Base-by-base conservation (phyloP, 2,113 vertebrate species). In the Brachypteracias leptosomus region DNA sequence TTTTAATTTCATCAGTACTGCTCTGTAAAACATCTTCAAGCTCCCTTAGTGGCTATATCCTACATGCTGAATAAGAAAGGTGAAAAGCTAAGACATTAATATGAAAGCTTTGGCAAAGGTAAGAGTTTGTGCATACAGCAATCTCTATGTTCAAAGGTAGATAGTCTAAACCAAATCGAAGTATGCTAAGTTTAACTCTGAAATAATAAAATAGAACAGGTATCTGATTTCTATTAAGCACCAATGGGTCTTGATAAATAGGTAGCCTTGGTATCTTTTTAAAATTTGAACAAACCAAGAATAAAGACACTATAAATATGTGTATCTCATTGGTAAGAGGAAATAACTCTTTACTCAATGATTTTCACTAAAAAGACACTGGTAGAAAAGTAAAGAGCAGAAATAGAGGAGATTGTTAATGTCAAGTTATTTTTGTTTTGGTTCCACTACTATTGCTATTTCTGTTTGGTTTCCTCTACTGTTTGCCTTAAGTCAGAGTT, bases 211-310 rank as follows among this genome's bases (percentile, higher is more conserved):
- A 54, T 1, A 52, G 19, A 77, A 67, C 4, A n/a, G 5, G 10
- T 22, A 24, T 5, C 16, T 61, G 20, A 73, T 67, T 83, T 89
- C 29, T 65, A 40, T 18, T 7, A 78, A 70, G 26, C 18, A 58
- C 16, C 15, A 55, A 14, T 1, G 1, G 19, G 4, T 57, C 51
- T 33, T 75, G 24, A 19, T 55, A 82, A 90, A 82, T 29, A 52
- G 0, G 0, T 3, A 55, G 4, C 2, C 9, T 42, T 75, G 26
- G 9, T 29, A 35, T 38, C 31, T 91, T 44, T 74, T 31, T 36
- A 59, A 88, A 67, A 71, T 49, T 6, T 6, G 19, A 80, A 84
- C 1, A 74, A 81, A 58, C 11, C 61, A 44, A 68, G 4, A 68
- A 35, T 33, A 65, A 90, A 78, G 13, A 54, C 62, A 35, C 19